Evolutionary conservation across 2,113 vertebrate species (phyloP).

Genomic region (Aepyceros melampus): DNA sequence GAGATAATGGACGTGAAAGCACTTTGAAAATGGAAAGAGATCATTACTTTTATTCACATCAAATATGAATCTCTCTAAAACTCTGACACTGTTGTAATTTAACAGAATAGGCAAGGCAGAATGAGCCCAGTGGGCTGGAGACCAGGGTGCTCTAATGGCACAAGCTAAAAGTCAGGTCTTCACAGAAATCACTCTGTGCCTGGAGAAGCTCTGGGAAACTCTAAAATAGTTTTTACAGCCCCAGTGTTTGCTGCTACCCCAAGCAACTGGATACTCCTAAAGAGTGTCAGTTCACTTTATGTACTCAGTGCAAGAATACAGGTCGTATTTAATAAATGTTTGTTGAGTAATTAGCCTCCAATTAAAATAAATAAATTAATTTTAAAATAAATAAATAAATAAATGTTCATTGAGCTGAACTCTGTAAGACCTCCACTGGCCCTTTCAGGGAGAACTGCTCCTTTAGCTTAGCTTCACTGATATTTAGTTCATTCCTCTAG

Average conservation of each 20-base stretch:
- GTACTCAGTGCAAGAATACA: neutral
- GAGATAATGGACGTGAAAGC: neutral
- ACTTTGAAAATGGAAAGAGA: conserved; percentile 8
- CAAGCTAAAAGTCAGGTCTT: neutral
- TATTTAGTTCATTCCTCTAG: neutral
- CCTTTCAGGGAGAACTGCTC: neutral
- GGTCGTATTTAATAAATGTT: neutral
- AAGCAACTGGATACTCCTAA: neutral
- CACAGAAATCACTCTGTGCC: neutral
- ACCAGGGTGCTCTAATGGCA: neutral
- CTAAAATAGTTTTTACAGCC: neutral
- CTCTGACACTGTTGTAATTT: neutral
- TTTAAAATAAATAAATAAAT: neutral
- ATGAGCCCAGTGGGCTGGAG: neutral
- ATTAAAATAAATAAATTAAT: neutral
- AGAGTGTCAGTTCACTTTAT: neutral
- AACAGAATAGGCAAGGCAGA: neutral
- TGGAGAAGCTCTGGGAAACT: neutral
- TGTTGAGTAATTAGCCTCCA: neutral
- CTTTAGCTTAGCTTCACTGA: neutral
- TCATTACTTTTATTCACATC: neutral
- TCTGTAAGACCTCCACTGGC: neutral
- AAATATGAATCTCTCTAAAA: neutral
- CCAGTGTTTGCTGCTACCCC: neutral
- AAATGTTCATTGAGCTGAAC: conserved; percentile 1